Evolutionary conservation across 2,888 invertebrate species (phyloP), one percentile per base, ranked within the genome.

Genomic region (Bimastos eiseni): DNA sequence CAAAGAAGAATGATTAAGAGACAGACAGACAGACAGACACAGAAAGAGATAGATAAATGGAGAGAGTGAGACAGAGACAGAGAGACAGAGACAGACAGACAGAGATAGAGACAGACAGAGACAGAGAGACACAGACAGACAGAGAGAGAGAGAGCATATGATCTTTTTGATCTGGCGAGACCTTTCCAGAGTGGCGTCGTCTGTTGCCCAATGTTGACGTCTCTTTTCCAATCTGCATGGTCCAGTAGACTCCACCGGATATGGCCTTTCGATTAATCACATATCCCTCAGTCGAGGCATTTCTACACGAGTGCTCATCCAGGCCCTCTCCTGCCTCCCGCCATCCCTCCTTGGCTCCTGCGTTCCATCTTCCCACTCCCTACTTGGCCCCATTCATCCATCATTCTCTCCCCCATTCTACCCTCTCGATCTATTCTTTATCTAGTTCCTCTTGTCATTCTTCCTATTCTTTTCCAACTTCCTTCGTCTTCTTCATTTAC

Each of bases 201-300:
- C 70, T 0, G 5, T n/a, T 21, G 49, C 41, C 41, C n/a, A 0
- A 30, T n/a, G 70, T 70, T 70, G 70, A 70, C 70, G 70, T 70
- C n/a, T 70, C 49, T 70, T 70, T 70, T 70, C n/a, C 70, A 70
- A 70, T 70, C 70, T 70, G 70, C 70, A 70, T 70, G 70, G 70
- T 70, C 70, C 70, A 70, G 70, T n/a, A 70, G 70, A 70, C 70
- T 70, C n/a, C 30, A n/a, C 70, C 70, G 70, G 70, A 70, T n/a
- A 70, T n/a, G 70, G 70, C 70, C 70, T 30, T 8, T 30, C 70
- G 70, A 70, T 70, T 70, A 70, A 70, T 70, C 70, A 70, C 70
- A n/a, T n/a, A 70, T 70, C 70, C 70, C 70, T 70, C n/a, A n/a
- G 70, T 70, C 70, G 70, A n/a, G n/a, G 70, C 70, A 70, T 70